Conservation (phyloP, 2,113 vertebrate species). For the Climacteris rufus region DNA sequence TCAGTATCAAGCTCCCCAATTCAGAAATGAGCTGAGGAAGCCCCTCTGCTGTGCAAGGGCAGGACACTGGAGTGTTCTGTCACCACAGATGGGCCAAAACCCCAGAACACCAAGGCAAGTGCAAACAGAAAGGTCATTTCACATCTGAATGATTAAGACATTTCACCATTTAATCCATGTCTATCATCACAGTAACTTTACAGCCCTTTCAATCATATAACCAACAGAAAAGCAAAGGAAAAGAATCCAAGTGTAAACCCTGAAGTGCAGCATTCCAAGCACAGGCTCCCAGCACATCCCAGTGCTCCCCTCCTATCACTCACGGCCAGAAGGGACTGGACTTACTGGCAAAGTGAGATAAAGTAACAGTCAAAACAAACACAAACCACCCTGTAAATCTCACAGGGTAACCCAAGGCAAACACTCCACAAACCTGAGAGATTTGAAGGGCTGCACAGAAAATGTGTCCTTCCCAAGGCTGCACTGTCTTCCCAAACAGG, state of each 20-base stretch:
- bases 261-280: neutral
- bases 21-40: neutral
- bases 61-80: neutral
- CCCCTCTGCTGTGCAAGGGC: neutral
- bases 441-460: neutral
- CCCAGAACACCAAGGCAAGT: neutral
- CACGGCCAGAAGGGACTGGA: neutral
- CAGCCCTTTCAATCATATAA: neutral
- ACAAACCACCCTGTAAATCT: neutral
- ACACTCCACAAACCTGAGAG: neutral
- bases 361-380: constrained; percentile 47
- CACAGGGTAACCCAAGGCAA: neutral
- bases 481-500: neutral
- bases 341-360: neutral
- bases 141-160: neutral
- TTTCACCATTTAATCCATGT: neutral
- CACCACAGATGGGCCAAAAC: neutral
- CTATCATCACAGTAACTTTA: neutral
- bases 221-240: neutral
- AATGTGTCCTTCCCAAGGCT: neutral
- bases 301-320: neutral
- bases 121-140: neutral
- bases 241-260: neutral
- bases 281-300: neutral
- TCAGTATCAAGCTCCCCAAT: neutral